phyloP scores from a whole-genome alignment of 2,888 invertebrate genomes.

The Meiosimyza decipiens region DNA sequence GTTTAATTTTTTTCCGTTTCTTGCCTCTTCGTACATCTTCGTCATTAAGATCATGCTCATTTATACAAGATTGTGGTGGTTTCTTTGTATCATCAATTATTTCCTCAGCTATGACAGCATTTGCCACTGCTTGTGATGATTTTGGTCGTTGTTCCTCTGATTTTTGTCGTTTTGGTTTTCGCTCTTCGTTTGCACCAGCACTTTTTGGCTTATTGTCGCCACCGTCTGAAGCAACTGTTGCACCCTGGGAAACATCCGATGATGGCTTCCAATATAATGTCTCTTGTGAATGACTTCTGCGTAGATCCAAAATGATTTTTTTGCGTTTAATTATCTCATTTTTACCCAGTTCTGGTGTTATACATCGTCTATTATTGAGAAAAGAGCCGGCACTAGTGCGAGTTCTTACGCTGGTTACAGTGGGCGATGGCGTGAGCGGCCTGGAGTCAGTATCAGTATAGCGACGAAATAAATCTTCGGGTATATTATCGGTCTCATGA shows the following conservation, averaged over 20 bases:
- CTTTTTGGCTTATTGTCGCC: constrained; percentile 57
- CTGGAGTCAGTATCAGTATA: constrained; percentile 88
- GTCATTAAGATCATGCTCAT: constrained; percentile 62
- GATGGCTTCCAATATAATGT: constrained; percentile 69
- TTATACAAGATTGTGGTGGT: constrained; percentile 57
- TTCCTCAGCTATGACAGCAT: constrained; percentile 41
- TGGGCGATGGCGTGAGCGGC: constrained; percentile 83
- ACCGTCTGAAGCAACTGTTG: constrained; percentile 37
- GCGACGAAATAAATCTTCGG: constrained; percentile 80
- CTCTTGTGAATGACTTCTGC: constrained; percentile 68
- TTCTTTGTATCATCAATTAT: constrained; percentile 36
- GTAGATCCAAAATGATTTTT: constrained; percentile 77
- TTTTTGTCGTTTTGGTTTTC: constrained; percentile 53
- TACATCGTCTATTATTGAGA: constrained; percentile 70
- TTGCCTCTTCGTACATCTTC: constrained; percentile 70
- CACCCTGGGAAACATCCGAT: constrained; percentile 65
- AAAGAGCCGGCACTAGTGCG: constrained; percentile 73
- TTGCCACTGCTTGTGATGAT: constrained; percentile 53
- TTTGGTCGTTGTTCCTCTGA: constrained; percentile 57
- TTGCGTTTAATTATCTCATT: constrained; percentile 70
- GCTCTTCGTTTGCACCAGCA: constrained; percentile 56
- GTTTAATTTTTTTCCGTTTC: constrained; percentile 67
- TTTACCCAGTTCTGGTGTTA: constrained; percentile 77
- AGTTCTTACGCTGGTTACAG: constrained; percentile 78
- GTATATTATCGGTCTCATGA: constrained; percentile 72